Evolutionary conservation across 2,113 vertebrate genomes (phyloP), one percentile per base, ranked within the genome.

Genomic region (Tragelaphus scriptus): DNA sequence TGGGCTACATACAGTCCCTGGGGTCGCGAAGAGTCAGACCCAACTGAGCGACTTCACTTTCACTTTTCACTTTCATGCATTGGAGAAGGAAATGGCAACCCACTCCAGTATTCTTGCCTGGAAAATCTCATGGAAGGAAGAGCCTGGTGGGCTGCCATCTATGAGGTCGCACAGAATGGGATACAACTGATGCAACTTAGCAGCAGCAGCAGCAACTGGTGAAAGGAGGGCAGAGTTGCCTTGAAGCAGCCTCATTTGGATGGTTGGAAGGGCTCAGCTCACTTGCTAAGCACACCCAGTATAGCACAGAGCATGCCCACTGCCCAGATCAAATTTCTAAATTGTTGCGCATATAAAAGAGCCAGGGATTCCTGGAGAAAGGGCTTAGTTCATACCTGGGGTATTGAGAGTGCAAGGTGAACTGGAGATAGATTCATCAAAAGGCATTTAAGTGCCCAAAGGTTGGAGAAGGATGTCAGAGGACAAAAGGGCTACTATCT

Each of bases 311-410:
- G 12, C 12, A 47, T 80, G 44, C 26, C 44, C 23, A 47, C 44
- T 40, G 58, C 21, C 68, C 44, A 90, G 51, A 63, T 51, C 32
- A n/a, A 65, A 84, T 51, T 85, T 96, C 91, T 88, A 85, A 95
- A n/a, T 28, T 97, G 56, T 9, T 63, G 26, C 3, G 17, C 61
- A 47, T 55, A 63, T 85, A 90, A 89, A 87, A 51, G 21, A 96
- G 30, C 19, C 30, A 80, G 44, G 40, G 28, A 68, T 94, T 79
- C 8, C 23, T 47, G 19, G 36, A 95, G 82, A 88, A 71, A 56
- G 65, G 28, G 40, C 55, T 71, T 16, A 79, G 80, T 63, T n/a
- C 14, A 49, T 7, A 32, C 30, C 12, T 68, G 55, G 51, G 58
- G 16, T 15, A 36, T 2, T 94, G 32, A 79, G n/a, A 90, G 7